Base-by-base conservation (phyloP, 2,797 vertebrate genomes). In the Sternotherus odoratus region DNA sequence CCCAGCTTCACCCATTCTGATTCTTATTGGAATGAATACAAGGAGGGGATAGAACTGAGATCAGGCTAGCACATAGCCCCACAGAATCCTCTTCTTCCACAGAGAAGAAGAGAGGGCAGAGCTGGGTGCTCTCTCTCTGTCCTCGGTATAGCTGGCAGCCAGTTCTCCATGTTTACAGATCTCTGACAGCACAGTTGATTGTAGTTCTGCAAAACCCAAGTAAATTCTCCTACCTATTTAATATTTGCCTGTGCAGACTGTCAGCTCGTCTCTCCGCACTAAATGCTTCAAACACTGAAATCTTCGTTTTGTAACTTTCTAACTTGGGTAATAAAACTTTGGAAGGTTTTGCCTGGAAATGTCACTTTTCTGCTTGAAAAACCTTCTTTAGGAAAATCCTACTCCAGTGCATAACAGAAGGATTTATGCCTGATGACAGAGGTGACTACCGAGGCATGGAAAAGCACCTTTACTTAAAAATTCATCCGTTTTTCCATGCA, bases 331-430 rank as follows among this genome's bases (percentile, higher is more conserved):
- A 77, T 81, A 95, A 90, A 91, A 93, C 75, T 91, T 95, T n/a
- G 82, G 77, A 92, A 79, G 23, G 4, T 24, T 95, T 94, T 93
- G 21, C 48, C 75, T 94, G 69, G 63, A 93, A 97, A 96, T 93
- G 82, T 90, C 94, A 94, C 92, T 96, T 92, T 95, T 96, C 95
- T 95, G 93, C 95, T 91, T 95, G 89, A 96, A 66, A 94, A 94
- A 46, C 15, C 24, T 91, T 84, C 9, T 92, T 95, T 94, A 86
- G 79, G 83, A 93, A 84, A 85, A 93, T 89, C n/a, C 13, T 82
- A 1, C 69, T 87, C 43, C 54, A 2, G 19, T 83, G 33, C 85
- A 9, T 83, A 88, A 79, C 72, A 86, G 79, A 85, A 95, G 86
- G 94, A 95, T 97, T 97, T 97, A 91, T 95, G 30, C 50, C 91